phyloP scores from a whole-genome alignment of 1,140 invertebrate species.

The Leptinotarsa undecemlineata region DNA sequence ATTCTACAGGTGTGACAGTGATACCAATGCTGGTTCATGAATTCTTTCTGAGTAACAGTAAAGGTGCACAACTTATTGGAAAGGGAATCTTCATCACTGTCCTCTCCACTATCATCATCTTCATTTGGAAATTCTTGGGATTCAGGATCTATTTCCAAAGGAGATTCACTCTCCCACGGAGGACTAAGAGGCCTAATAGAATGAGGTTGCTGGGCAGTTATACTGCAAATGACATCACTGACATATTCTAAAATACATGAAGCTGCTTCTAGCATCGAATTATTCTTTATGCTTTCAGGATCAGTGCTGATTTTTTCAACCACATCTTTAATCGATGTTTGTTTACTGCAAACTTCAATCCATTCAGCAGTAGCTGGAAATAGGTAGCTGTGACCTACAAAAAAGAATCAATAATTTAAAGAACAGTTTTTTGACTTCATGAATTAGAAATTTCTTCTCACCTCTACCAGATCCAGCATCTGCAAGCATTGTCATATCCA shows the following conservation, averaged over 20 bases:
- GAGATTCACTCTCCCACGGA: slow-evolving; percentile 78
- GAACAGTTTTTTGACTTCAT: too few relatives aligned
- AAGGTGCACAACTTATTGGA: slow-evolving; percentile 96
- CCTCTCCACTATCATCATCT: slow-evolving; percentile 91
- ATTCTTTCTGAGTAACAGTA: slow-evolving; percentile 95
- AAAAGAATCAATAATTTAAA: too few relatives aligned
- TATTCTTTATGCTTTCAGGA: slow-evolving; percentile 40
- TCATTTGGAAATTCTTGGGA: slow-evolving; percentile 85
- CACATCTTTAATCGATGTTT: slow-evolving; percentile 63
- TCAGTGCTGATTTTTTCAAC: slow-evolving; percentile 59
- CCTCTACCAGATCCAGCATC: slow-evolving; percentile 72
- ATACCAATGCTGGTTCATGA: slow-evolving; percentile 98
- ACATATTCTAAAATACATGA: slow-evolving; percentile 69
- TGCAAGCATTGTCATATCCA: slow-evolving; percentile 81
- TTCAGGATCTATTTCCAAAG: slow-evolving; percentile 76
- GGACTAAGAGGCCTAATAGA: slow-evolving; percentile 64
- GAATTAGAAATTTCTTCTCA: background rate
- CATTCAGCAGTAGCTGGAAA: slow-evolving; percentile 80
- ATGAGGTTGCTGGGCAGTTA: slow-evolving; percentile 45
- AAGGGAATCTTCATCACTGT: slow-evolving; percentile 94
- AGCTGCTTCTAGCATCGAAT: slow-evolving; percentile 72
- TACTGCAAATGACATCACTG: slow-evolving; percentile 59
- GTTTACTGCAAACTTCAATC: slow-evolving; percentile 71
- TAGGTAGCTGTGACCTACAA: slow-evolving; percentile 71
- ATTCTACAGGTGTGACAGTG: slow-evolving; percentile 98